Evolutionary conservation across 2,113 vertebrate genomes (phyloP).

Genomic region (Brachyhypopomus occidentalis): DNA sequence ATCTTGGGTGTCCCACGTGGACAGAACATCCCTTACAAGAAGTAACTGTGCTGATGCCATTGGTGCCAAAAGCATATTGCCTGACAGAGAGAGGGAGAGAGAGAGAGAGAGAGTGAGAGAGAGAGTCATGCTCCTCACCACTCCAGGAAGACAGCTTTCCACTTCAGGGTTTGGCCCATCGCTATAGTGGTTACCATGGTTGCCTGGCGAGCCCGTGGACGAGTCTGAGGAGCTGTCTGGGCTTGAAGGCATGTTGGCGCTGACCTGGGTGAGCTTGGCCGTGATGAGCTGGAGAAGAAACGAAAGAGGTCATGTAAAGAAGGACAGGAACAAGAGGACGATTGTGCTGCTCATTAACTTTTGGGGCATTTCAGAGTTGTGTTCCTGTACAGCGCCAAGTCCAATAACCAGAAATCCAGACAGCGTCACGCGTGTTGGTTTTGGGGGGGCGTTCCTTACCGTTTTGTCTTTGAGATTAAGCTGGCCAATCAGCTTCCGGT

Average conservation of each 20-base stretch:
- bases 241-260: conserved; percentile 99
- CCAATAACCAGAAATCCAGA: too few species aligned
- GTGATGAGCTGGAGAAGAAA: conserved; percentile 84
- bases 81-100: not conserved
- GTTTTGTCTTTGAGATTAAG: conserved; percentile 99
- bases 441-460: conserved; percentile 67
- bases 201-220: conserved; percentile 97
- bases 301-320: not conserved
- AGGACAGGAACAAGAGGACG: conserved; percentile 22
- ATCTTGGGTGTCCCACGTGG: not conserved
- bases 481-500: conserved; percentile 96
- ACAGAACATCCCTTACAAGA: too few species aligned
- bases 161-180: conserved; percentile 98
- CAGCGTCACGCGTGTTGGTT: too few species aligned
- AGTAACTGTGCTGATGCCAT: too few species aligned
- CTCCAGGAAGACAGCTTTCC: conserved; percentile 97
- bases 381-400: not conserved
- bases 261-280: conserved; percentile 98
- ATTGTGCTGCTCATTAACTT: not conserved
- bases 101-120: not conserved
- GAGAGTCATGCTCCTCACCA: conserved; percentile 76
- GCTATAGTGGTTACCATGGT: conserved; percentile 98
- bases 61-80: not conserved
- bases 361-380: not conserved
- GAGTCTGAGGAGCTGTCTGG: conserved; percentile 99